Evolutionary conservation across 2,113 vertebrate species (phyloP), one percentile per base, ranked within the genome.

Genomic region (Eclectus roratus): DNA sequence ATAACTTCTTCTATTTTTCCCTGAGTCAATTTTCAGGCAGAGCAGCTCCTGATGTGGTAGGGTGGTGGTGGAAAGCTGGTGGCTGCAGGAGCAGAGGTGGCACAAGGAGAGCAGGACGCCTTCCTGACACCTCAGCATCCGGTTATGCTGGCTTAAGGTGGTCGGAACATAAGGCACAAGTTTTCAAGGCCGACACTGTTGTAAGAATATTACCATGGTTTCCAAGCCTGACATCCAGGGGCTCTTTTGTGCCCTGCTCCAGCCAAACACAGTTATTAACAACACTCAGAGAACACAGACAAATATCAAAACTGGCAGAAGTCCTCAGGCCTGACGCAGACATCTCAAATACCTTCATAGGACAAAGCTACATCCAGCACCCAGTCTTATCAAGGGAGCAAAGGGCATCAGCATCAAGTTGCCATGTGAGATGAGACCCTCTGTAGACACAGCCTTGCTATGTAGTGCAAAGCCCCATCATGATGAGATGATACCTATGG

Each of bases 11-110:
- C 60, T 23, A 58, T 23, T 52, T 63, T 31, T 3, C 3, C 3
- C 19, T 56, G 88, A 58, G 80, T 70, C 64, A 66, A 11, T 86
- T 93, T 83, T 95, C 39, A 71, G 50, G 69, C 43, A 78, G 17
- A 84, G 23, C 6, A 33, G 39, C 17, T 89, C 47, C 44, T 56
- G 33, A 63, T 66, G 46, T 24, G 29, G 28, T 21, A 89, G n/a
- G 14, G 18, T 77, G 35, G 18, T 77, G 35, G 13, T 76, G 27
- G 61, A 88, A 87, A 76, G 16, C 29, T 55, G 56, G 31, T 35
- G 35, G 41, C 33, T 77, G 52, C 33, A 82, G 52, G 9, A 81
- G 33, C 47, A 37, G 46, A 58, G 49, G 46, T 20, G 27, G 33
- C 10, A 17, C 10, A 87, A 33, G 65, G 43, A 79, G 23, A 69